Conservation (phyloP, 2,113 vertebrate genomes). For the Gallinago undulata region DNA sequence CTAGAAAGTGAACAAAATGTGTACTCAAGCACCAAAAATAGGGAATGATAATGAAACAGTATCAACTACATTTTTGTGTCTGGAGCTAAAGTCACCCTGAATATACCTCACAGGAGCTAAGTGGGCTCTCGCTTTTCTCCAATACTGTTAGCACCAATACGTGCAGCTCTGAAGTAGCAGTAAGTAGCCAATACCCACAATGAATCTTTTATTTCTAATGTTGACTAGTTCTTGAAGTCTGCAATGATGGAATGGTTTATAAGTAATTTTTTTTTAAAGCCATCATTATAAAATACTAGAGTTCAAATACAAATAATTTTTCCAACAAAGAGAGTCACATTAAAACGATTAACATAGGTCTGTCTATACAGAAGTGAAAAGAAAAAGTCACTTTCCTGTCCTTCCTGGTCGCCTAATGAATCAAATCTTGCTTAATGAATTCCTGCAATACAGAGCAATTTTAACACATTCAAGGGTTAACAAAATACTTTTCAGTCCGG, state of each 20-base stretch:
- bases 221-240: background rate
- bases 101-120: background rate
- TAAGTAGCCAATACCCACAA: background rate
- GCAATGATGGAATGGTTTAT: background rate
- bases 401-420: background rate
- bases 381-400: background rate
- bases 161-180: background rate
- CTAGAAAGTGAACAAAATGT: background rate
- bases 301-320: background rate
- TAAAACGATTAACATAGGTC: background rate
- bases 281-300: background rate
- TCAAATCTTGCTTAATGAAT: background rate
- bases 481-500: constrained; percentile 7
- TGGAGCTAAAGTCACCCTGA: background rate
- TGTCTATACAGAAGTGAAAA: background rate
- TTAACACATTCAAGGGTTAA: constrained; percentile 3
- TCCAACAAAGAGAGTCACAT: background rate
- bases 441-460: background rate
- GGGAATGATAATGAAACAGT: background rate
- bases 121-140: background rate
- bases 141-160: background rate
- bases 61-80: background rate
- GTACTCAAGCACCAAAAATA: background rate
- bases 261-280: background rate
- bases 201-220: background rate